A percentile compares a stretch with the other conserved stretches of the same genome.
Evolutionary conservation across 2,888 invertebrate species (phyloP).

Genomic region (Byasa hedistus): DNA sequence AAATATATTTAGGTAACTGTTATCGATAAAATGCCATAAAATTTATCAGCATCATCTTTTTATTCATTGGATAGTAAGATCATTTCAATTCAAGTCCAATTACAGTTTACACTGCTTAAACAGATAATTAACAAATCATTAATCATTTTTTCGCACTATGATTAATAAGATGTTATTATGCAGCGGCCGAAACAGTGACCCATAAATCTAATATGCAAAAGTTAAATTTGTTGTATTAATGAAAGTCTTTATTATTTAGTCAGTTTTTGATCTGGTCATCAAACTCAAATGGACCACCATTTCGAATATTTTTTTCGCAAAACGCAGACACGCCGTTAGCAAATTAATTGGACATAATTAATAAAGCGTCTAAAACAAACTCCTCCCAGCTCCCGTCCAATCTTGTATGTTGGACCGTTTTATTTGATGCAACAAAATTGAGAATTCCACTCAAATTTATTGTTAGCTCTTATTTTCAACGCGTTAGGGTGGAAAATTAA

Average conservation of each 20-base stretch:
- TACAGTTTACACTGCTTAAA: no score
- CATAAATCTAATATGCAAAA: background rate
- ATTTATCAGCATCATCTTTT: no score
- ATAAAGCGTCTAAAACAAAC: constrained; percentile 75
- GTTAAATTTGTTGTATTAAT: background rate
- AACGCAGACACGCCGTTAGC: constrained; percentile 59
- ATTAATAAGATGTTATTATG: no score
- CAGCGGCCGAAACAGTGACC: no score
- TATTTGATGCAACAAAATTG: constrained; percentile 54
- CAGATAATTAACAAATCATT: no score
- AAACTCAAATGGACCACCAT: constrained; percentile 49
- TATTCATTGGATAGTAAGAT: no score
- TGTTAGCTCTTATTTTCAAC: constrained; percentile 30
- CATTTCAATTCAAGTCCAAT: no score
- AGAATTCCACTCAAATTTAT: constrained; percentile 23
- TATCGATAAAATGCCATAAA: no score
- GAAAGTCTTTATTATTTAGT: background rate
- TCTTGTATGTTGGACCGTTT: constrained; percentile 66
- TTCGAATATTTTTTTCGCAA: constrained; percentile 53
- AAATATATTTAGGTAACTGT: no score
- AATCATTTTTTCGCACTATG: no score
- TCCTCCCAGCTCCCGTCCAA: constrained; percentile 68
- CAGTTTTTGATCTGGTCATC: constrained; percentile 34
- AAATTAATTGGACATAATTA: constrained; percentile 79
- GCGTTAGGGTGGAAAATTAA: constrained; percentile 42